phyloP scores from a whole-genome alignment of 2,797 vertebrate genomes.

The Amblyraja radiata region DNA sequence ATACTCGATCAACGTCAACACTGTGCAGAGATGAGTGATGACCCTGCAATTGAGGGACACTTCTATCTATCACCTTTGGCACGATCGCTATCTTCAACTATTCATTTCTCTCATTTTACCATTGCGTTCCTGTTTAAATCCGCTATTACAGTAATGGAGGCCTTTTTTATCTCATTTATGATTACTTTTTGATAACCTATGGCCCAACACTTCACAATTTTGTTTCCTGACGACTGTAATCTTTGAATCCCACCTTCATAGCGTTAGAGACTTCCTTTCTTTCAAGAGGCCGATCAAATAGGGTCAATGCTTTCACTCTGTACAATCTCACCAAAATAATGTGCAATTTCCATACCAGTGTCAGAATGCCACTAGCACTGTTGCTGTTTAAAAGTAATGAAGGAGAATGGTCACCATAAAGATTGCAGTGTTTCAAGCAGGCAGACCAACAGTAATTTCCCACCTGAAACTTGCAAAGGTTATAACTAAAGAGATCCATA shows the following conservation, averaged over 20 bases:
- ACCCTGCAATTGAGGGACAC: constrained; percentile 52
- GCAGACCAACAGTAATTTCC: too few species aligned
- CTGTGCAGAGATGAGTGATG: constrained; percentile 54
- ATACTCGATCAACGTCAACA: constrained; percentile 50
- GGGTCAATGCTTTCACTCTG: not conserved
- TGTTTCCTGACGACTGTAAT: not conserved
- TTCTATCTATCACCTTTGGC: constrained; percentile 57
- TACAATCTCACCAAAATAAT: too few species aligned
- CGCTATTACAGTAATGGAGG: not conserved
- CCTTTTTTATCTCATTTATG: not conserved
- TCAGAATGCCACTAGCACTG: too few species aligned
- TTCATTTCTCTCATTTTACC: constrained; percentile 53
- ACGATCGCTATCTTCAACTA: constrained; percentile 57
- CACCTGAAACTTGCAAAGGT: too few species aligned
- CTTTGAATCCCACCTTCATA: not conserved
- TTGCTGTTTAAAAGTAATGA: too few species aligned
- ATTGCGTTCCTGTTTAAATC: not conserved
- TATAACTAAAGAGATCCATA: too few species aligned
- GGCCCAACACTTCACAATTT: not conserved
- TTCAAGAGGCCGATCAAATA: not conserved
- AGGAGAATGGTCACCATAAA: too few species aligned
- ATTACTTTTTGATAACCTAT: not conserved
- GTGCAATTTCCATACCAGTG: not conserved
- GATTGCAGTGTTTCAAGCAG: too few species aligned
- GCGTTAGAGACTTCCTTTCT: not conserved